Evolutionary conservation across 2,888 invertebrate species (phyloP).

Genomic region (Caenorhabditis parvicauda): DNA sequence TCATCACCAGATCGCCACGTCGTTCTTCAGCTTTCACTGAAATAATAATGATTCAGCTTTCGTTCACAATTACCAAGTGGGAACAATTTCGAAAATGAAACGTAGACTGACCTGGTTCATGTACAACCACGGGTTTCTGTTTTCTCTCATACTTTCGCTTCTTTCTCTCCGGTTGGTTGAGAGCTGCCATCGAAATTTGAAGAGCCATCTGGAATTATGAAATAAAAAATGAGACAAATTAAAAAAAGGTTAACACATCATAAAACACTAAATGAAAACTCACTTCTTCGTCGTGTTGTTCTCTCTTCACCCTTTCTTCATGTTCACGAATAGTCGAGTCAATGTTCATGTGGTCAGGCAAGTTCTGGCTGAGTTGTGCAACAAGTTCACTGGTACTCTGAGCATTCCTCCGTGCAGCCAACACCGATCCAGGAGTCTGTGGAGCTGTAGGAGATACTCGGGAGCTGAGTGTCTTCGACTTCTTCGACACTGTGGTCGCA

Average conservation of each 20-base stretch:
- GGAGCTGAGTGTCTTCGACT: too few relatives aligned
- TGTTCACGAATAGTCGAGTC: constrained; percentile 38
- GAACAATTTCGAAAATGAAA: constrained; percentile 9
- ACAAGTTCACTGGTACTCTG: constrained; percentile 43
- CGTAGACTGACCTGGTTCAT: constrained; percentile 7
- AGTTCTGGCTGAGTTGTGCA: constrained; percentile 48
- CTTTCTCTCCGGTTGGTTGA: constrained; percentile 25
- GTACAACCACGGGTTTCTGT: constrained; percentile 13
- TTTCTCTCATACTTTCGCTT: constrained; percentile 46
- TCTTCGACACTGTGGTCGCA: too few relatives aligned
- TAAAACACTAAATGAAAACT: neutral
- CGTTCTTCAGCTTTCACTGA: constrained; percentile 8
- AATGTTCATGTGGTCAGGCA: constrained; percentile 47
- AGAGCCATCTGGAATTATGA: constrained; percentile 21
- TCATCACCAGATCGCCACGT: constrained; percentile 15
- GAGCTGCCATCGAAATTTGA: constrained; percentile 13
- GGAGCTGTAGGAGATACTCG: too few relatives aligned
- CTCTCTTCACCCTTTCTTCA: constrained; percentile 40
- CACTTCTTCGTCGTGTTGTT: constrained; percentile 42
- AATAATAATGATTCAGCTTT: constrained; percentile 1
- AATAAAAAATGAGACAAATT: neutral
- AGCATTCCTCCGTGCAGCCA: constrained; percentile 28
- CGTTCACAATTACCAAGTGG: too few relatives aligned
- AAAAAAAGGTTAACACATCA: neutral
- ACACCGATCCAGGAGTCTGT: constrained; percentile 21